Percentiles rank a stretch among this genome's conserved stretches.
These are phyloP conservation scores for Aplidium turbinatum DNA, from an alignment of 23 tunicate genomes.

Conservation along the genomic window DNA sequence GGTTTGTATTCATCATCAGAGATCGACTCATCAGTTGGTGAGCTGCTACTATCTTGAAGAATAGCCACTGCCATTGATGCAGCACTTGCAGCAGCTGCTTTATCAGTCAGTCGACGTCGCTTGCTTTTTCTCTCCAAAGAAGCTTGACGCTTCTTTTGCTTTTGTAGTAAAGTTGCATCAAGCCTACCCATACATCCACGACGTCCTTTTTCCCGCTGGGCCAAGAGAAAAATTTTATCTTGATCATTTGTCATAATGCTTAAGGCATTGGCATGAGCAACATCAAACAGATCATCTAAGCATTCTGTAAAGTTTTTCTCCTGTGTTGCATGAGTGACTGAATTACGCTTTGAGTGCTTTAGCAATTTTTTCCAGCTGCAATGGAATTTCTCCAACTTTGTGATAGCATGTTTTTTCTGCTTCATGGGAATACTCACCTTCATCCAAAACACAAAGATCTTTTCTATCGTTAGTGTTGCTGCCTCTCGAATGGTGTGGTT, in stretches of 20 bases:
- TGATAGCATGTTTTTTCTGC: conserved; percentile 8
- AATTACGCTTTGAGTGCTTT: background rate
- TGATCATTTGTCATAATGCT: conserved; percentile 3
- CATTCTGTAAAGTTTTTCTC: background rate
- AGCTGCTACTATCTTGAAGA: background rate
- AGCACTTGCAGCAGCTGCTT: background rate
- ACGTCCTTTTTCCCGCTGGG: background rate
- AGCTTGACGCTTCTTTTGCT: background rate
- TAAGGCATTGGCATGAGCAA: conserved; percentile 16
- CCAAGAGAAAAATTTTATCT: conserved; percentile 13
- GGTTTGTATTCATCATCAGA: background rate
- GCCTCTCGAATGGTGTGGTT: conserved; percentile 4
- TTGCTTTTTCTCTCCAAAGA: background rate
- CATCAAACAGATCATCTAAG: conserved; percentile 11
- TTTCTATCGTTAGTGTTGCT: conserved; percentile 1
- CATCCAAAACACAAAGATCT: conserved; percentile 10
- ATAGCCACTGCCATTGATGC: background rate
- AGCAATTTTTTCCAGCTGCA: background rate
- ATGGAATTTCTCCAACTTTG: conserved; percentile 1
- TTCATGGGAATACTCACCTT: conserved; percentile 7
- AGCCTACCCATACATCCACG: conserved; percentile 15
- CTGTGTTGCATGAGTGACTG: conserved; percentile 3
- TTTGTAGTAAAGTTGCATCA: background rate
- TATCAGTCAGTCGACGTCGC: background rate
- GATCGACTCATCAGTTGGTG: conserved; percentile 2